Percentiles rank a stretch among this genome's conserved stretches.
phyloP scores from a whole-genome alignment of 2,113 vertebrate species.

The Chamaetylas fuelleborni region DNA sequence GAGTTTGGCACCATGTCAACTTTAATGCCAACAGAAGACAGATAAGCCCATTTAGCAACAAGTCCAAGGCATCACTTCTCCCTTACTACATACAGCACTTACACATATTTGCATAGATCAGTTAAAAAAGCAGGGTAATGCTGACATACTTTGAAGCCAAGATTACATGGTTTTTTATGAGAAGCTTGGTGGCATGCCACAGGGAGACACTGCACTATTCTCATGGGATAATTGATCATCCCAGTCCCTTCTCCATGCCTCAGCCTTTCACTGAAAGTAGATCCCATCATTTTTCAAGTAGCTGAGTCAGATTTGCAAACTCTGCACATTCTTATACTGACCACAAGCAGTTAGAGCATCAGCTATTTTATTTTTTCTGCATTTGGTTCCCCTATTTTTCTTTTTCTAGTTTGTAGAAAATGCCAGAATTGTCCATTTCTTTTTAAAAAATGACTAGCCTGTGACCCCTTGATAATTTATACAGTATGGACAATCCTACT shows the following conservation, averaged over 20 bases:
- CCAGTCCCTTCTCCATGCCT: not conserved
- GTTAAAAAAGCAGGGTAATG: not conserved
- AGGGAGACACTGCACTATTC: not conserved
- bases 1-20: not conserved
- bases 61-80: not conserved
- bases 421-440: not conserved
- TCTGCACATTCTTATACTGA: not conserved
- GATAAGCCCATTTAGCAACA: not conserved
- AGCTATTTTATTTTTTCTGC: not conserved
- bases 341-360: not conserved
- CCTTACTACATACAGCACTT: not conserved
- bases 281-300: not conserved
- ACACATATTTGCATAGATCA: not conserved
- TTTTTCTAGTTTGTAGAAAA: not conserved
- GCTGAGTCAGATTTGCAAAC: not conserved
- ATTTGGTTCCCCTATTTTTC: not conserved
- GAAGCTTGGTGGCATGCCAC: not conserved
- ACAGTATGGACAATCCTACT: not conserved
- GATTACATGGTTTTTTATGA: not conserved
- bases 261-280: not conserved
- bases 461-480: not conserved
- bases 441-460: not conserved
- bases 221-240: not conserved
- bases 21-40: not conserved
- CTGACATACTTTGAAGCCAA: not conserved